Evolutionary conservation across 2,888 invertebrate species (phyloP).

Genomic region (Girardia tigrina): DNA sequence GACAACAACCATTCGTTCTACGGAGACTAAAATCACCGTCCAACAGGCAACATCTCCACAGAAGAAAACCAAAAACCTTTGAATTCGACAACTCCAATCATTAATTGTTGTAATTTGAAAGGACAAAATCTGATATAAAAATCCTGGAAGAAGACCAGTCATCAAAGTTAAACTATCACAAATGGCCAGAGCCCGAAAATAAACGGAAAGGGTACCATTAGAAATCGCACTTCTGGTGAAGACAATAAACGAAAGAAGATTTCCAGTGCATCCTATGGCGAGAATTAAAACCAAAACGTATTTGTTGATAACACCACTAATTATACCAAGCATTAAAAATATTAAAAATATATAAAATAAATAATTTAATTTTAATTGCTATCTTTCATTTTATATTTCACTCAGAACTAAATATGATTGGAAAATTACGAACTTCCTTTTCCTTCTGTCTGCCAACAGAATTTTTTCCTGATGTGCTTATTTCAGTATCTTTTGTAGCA

Average conservation of each 20-base stretch:
- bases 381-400: too few relatives aligned
- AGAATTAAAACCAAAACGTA: background rate
- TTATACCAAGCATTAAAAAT: background rate
- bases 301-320: background rate
- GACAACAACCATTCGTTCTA: slow-evolving; percentile 25
- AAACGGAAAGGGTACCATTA: background rate
- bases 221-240: background rate
- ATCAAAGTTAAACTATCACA: slow-evolving; percentile 7
- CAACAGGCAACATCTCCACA: slow-evolving; percentile 28
- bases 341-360: too few relatives aligned
- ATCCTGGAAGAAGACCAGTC: slow-evolving; percentile 11
- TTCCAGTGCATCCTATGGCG: background rate
- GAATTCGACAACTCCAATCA: slow-evolving; percentile 16
- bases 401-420: too few relatives aligned
- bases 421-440: too few relatives aligned
- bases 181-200: slow-evolving; percentile 20
- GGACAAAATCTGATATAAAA: background rate
- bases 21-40: background rate
- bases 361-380: too few relatives aligned
- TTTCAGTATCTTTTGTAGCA: too few relatives aligned
- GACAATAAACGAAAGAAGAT: background rate
- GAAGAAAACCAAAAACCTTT: slow-evolving; percentile 16
- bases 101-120: slow-evolving; percentile 9
- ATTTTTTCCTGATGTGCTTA: too few relatives aligned
- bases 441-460: too few relatives aligned